Evolutionary conservation across 2,888 invertebrate species (phyloP).

Genomic region (Rotaria macrura): DNA sequence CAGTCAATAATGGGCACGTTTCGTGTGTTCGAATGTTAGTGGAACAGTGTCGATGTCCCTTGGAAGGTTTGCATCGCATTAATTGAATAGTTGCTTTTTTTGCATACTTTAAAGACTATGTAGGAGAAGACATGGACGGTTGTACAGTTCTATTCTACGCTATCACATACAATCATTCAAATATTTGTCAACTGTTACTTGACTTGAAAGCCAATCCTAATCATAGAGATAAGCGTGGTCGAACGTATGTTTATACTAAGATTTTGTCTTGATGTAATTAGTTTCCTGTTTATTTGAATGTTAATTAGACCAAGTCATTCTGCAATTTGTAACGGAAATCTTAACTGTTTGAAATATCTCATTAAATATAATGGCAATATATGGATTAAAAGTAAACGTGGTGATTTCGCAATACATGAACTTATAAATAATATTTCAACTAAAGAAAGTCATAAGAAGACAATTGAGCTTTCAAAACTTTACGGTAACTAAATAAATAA

Average conservation of each 20-base stretch:
- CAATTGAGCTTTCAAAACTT: not conserved
- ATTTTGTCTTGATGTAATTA: not conserved
- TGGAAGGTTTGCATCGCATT: slow-evolving; percentile 58
- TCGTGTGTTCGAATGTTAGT: slow-evolving; percentile 78
- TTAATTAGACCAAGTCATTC: slow-evolving; percentile 69
- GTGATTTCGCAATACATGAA: slow-evolving; percentile 87
- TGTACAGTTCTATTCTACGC: slow-evolving; percentile 93
- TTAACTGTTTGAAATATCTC: slow-evolving; percentile 70
- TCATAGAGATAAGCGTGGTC: slow-evolving; percentile 77
- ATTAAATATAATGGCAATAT: slow-evolving; percentile 70
- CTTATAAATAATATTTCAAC: slow-evolving; percentile 52
- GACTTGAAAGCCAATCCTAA: slow-evolving; percentile 79
- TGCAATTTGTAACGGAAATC: slow-evolving; percentile 86
- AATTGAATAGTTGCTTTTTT: not conserved
- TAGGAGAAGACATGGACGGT: slow-evolving; percentile 73
- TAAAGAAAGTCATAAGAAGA: not conserved
- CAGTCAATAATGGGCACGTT: slow-evolving; percentile 84
- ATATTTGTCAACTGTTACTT: slow-evolving; percentile 75
- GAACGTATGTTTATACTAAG: slow-evolving; percentile 58
- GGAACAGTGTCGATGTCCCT: slow-evolving; percentile 60
- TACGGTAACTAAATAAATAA: not conserved
- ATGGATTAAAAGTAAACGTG: slow-evolving; percentile 80
- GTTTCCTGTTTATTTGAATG: not conserved
- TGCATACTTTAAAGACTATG: not conserved
- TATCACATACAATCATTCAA: slow-evolving; percentile 84